These are phyloP conservation scores for Sebastes iracundus DNA, from an alignment of 2,797 vertebrate genomes.

Conservation along the genomic window DNA sequence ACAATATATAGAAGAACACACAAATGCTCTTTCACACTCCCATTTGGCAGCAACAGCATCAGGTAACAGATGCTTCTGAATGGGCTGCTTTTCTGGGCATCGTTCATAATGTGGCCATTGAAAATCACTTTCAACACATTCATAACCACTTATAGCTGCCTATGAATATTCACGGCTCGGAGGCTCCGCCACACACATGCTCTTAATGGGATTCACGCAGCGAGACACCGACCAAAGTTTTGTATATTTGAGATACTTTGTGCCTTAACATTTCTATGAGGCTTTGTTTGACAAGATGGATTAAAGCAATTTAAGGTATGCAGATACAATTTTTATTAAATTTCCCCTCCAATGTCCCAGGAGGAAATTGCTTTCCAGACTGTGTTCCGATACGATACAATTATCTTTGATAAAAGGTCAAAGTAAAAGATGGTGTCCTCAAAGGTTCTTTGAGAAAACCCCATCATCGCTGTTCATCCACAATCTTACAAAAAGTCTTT, in stretches of 20 bases:
- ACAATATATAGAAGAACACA: slow-evolving; percentile 70
- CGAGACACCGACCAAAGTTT: background rate
- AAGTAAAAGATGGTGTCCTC: slow-evolving; percentile 42
- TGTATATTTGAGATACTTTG: slow-evolving; percentile 17
- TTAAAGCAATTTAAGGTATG: slow-evolving; percentile 58
- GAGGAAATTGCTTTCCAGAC: slow-evolving; percentile 66
- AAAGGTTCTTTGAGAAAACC: slow-evolving; percentile 41
- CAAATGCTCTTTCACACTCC: slow-evolving; percentile 42
- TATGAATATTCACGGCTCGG: slow-evolving; percentile 65
- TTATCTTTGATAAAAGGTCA: slow-evolving; percentile 50
- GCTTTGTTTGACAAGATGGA: slow-evolving; percentile 55
- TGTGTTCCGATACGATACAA: slow-evolving; percentile 36
- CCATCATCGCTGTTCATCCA: slow-evolving; percentile 15
- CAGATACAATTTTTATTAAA: slow-evolving; percentile 47
- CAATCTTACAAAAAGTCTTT: slow-evolving; percentile 31
- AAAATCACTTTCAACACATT: slow-evolving; percentile 74
- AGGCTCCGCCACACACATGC: slow-evolving; percentile 8
- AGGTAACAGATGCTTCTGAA: slow-evolving; percentile 78
- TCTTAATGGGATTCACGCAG: slow-evolving; percentile 40
- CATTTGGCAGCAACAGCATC: slow-evolving; percentile 66
- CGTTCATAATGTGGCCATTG: slow-evolving; percentile 74
- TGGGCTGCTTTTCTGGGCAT: slow-evolving; percentile 63
- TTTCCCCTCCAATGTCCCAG: slow-evolving; percentile 29
- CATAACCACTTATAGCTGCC: slow-evolving; percentile 65
- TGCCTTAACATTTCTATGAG: slow-evolving; percentile 32